These are phyloP conservation scores for Rapana venosa DNA, from an alignment of 2,888 invertebrate genomes.

Conservation along the genomic window DNA sequence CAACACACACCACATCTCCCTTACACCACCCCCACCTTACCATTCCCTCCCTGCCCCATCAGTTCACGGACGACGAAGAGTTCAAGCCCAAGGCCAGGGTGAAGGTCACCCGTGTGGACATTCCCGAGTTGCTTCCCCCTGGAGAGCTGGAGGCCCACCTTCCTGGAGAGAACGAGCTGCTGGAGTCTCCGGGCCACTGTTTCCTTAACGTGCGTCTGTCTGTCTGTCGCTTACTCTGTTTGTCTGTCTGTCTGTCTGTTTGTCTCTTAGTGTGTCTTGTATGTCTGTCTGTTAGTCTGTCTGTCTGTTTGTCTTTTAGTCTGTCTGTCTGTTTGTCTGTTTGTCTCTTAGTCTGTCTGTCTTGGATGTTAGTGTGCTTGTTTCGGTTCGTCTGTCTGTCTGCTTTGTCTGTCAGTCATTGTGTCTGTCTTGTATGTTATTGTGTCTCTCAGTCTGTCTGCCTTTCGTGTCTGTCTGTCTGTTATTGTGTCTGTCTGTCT, in stretches of 20 bases:
- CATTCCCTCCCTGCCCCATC: not conserved
- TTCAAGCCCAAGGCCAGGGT: constrained; percentile 35
- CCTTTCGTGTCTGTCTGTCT: not conserved
- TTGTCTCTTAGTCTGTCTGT: not conserved
- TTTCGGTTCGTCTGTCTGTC: not conserved
- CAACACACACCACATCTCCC: no score
- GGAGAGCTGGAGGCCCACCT: not conserved
- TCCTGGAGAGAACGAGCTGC: constrained; percentile 10
- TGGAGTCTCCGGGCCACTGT: constrained; percentile 9
- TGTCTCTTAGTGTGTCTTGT: not conserved
- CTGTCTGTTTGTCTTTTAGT: not conserved
- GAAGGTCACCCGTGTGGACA: constrained; percentile 47
- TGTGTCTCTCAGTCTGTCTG: not conserved
- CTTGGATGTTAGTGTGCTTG: not conserved
- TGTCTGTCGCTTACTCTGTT: not conserved
- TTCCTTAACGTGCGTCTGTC: not conserved
- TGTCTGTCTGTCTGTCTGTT: not conserved
- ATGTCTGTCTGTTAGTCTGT: not conserved
- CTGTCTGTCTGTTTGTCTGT: constrained; percentile 4
- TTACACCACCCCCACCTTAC: not conserved
- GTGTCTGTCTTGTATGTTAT: not conserved
- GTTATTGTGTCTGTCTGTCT: not conserved
- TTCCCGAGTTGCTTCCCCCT: constrained; percentile 34
- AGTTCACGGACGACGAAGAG: constrained; percentile 37
- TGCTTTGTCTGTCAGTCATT: not conserved